Conservation (phyloP, 2,797 vertebrate genomes). For the Lepus oiostolus region DNA sequence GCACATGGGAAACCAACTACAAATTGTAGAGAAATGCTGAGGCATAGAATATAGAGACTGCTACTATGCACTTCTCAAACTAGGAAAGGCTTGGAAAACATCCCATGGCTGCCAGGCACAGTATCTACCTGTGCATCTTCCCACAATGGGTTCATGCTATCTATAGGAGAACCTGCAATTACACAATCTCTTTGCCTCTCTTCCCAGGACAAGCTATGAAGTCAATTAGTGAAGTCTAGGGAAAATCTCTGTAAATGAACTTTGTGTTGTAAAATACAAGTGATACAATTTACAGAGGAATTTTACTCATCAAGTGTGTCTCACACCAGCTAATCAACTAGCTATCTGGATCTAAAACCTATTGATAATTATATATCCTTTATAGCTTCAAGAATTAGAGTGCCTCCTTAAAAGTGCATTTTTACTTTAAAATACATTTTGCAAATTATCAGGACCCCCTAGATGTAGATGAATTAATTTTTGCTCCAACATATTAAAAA, state of each 20-base stretch:
- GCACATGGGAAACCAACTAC: not conserved
- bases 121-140: not conserved
- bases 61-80: not conserved
- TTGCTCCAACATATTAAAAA: not conserved
- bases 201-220: not conserved
- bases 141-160: not conserved
- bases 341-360: not conserved
- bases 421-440: conserved; percentile 61
- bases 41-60: not conserved
- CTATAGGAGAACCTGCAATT: too few relatives aligned
- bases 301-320: not conserved
- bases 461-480: conserved; percentile 21
- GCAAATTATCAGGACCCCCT: not conserved
- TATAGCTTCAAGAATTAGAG: conserved; percentile 6
- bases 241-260: conserved; percentile 24
- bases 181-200: not conserved
- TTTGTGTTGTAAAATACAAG: conserved; percentile 23
- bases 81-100: not conserved
- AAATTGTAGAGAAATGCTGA: not conserved
- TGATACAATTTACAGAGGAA: not conserved
- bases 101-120: not conserved
- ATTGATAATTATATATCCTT: conserved; percentile 47
- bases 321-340: conserved; percentile 28
- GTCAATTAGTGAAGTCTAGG: not conserved
- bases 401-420: conserved; percentile 1